Evolutionary conservation across 2,797 vertebrate genomes (phyloP).

Genomic region (Tinamus major): DNA sequence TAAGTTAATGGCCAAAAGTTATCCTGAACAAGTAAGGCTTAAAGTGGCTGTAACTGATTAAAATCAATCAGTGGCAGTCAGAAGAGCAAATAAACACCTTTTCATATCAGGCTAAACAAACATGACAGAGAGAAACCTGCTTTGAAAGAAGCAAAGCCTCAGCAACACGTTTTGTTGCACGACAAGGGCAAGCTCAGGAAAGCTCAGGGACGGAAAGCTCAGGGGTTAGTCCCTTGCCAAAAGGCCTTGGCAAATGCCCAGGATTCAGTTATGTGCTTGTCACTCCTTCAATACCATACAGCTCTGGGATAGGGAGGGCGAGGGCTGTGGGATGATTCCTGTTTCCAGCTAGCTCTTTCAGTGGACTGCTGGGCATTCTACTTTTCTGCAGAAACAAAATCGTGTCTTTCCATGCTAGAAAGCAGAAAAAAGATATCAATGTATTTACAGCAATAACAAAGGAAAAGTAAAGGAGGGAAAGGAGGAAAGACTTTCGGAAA

Average conservation of each 20-base stretch:
- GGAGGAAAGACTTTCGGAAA: background rate
- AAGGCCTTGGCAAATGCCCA: background rate
- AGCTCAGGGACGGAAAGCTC: background rate
- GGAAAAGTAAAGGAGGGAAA: background rate
- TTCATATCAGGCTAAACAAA: background rate
- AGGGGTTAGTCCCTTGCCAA: background rate
- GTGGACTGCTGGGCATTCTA: background rate
- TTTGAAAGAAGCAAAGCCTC: background rate
- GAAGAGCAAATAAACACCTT: background rate
- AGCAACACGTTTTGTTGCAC: too few species aligned
- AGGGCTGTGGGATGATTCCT: background rate
- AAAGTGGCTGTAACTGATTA: background rate
- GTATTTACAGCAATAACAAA: background rate
- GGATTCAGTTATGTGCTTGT: background rate
- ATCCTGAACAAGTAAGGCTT: background rate
- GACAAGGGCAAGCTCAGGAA: background rate
- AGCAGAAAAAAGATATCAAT: background rate
- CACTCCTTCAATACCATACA: background rate
- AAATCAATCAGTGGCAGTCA: background rate
- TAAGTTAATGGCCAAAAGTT: background rate
- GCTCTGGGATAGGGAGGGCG: background rate
- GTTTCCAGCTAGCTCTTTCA: background rate
- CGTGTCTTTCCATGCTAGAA: background rate
- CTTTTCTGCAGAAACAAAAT: background rate
- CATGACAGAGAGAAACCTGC: constrained; percentile 19